phyloP scores from a whole-genome alignment of 2,888 invertebrate species.

The Muschampia plurimacula region DNA sequence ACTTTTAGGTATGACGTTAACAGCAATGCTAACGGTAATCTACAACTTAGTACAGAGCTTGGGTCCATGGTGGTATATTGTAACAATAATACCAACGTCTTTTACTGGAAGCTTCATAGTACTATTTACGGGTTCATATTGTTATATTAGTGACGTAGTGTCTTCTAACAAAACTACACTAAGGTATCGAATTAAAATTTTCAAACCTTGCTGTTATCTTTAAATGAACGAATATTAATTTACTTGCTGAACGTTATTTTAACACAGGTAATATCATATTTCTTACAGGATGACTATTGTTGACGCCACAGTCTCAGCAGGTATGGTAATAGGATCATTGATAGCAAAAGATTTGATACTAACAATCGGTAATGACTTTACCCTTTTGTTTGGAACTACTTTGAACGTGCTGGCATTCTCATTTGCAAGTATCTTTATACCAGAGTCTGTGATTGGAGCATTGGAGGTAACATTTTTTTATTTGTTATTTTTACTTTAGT shows the following conservation, averaged over 20 bases:
- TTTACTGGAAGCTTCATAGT: constrained; percentile 83
- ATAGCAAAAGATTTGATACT: constrained; percentile 86
- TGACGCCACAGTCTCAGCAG: constrained; percentile 85
- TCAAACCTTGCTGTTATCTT: not conserved
- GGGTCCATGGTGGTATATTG: constrained; percentile 82
- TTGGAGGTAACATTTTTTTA: constrained; percentile 58
- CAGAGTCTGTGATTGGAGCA: constrained; percentile 80
- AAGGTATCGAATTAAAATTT: constrained; percentile 3
- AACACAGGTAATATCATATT: constrained; percentile 32
- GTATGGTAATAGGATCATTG: constrained; percentile 87
- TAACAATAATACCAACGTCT: constrained; percentile 84
- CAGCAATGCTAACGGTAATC: constrained; percentile 62
- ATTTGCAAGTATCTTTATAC: constrained; percentile 77
- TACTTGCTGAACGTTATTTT: too few species aligned
- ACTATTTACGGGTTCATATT: constrained; percentile 28
- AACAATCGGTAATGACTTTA: constrained; percentile 79
- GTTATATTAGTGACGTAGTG: constrained; percentile 29
- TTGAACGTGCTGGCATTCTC: constrained; percentile 75
- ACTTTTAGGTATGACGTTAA: constrained; percentile 67
- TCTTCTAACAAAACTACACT: constrained; percentile 19
- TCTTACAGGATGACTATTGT: constrained; percentile 87
- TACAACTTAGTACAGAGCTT: constrained; percentile 65
- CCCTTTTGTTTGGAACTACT: constrained; percentile 78
- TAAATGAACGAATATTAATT: too few species aligned
- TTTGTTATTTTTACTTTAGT: not conserved